These are phyloP conservation scores for Gavia stellata DNA, from an alignment of 2,113 vertebrate genomes.

Conservation along the genomic window DNA sequence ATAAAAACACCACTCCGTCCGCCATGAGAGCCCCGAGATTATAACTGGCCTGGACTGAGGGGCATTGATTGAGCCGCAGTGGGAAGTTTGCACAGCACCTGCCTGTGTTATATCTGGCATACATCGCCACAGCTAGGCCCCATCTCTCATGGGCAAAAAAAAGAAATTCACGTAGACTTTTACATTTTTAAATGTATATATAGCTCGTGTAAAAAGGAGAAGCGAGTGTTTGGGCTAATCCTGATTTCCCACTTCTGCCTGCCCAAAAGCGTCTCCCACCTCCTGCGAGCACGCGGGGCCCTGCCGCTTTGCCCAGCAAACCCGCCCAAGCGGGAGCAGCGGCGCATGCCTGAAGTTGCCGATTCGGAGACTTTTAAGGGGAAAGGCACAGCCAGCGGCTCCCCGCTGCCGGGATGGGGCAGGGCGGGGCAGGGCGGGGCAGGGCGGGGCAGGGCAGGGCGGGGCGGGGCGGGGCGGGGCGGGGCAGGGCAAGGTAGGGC, in stretches of 20 bases:
- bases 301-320: background rate
- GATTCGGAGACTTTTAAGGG: too few species aligned
- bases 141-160: background rate
- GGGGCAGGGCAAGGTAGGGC: too few species aligned
- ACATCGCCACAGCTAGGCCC: fast-evolving
- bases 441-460: too few species aligned
- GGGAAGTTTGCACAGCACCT: conserved; percentile 52
- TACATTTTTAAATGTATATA: background rate
- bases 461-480: too few species aligned
- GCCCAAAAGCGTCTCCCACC: background rate
- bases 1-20: conserved; percentile 28
- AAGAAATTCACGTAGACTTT: background rate
- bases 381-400: fast-evolving
- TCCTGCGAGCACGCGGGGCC: fast-evolving
- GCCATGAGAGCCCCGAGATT: background rate
- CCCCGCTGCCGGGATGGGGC: background rate
- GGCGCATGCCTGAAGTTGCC: fast-evolving
- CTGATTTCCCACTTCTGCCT: background rate
- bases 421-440: too few species aligned
- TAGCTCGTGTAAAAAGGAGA: background rate
- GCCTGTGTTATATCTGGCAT: conserved; percentile 16
- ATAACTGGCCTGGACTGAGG: background rate
- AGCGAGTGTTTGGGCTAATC: background rate
- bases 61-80: background rate
- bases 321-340: fast-evolving